Percentiles rank a stretch among this genome's conserved stretches.
phyloP scores from a whole-genome alignment of 1,140 invertebrate species.

The Drosophila hydei region DNA sequence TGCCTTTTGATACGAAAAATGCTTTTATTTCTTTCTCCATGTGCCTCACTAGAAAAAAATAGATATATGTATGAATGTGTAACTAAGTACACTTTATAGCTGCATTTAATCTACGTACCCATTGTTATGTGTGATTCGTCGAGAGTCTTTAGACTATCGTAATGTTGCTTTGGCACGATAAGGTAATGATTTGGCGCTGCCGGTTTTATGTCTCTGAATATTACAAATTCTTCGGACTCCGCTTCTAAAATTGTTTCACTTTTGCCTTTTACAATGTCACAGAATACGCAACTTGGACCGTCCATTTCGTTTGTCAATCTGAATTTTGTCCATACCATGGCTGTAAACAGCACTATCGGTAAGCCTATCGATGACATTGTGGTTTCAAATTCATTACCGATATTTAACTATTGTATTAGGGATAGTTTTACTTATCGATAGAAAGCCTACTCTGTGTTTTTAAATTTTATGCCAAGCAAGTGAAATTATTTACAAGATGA shows the following conservation, averaged over 20 bases:
- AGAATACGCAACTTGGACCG: conserved; percentile 87
- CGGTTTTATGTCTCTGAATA: conserved; percentile 94
- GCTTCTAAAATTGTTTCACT: conserved; percentile 86
- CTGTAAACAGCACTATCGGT: conserved; percentile 8
- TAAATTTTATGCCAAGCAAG: background rate
- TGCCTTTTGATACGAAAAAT: conserved; percentile 75
- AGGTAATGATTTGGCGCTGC: conserved; percentile 92
- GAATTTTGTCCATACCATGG: background rate
- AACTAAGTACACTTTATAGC: background rate
- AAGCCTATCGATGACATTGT: background rate
- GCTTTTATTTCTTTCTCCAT: conserved; percentile 47
- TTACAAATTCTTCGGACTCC: conserved; percentile 91
- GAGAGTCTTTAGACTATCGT: conserved; percentile 89
- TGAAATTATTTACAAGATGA: background rate
- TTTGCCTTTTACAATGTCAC: conserved; percentile 87
- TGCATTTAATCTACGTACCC: conserved; percentile 83
- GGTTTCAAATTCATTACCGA: background rate
- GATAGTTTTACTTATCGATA: conserved; percentile 4
- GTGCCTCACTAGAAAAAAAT: conserved; percentile 13
- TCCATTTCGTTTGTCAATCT: background rate
- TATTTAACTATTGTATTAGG: background rate
- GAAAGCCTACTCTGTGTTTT: background rate
- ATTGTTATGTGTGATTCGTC: conserved; percentile 87
- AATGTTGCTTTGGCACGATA: conserved; percentile 91
- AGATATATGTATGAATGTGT: background rate